Conservation (phyloP, 2,888 invertebrate species). For the Thereva nobilitata region DNA sequence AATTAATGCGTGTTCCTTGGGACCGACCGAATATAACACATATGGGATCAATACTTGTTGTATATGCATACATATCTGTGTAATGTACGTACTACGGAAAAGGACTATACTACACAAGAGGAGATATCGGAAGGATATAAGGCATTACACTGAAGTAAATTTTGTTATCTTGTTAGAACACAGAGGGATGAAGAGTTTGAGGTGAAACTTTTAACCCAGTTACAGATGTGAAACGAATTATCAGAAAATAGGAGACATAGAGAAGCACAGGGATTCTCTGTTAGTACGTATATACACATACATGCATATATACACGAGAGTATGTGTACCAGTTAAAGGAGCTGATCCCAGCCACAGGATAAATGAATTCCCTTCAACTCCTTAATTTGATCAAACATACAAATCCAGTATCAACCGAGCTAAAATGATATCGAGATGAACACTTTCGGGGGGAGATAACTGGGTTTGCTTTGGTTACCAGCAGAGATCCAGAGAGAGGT, state of each 20-base stretch:
- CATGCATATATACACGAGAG: neutral
- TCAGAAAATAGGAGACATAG: conserved; percentile 5
- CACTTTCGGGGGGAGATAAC: conserved; percentile 35
- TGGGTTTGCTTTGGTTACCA: conserved; percentile 37
- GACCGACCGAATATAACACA: conserved; percentile 23
- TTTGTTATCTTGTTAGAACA: conserved; percentile 36
- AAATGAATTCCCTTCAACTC: conserved; percentile 38
- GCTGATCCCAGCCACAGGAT: neutral
- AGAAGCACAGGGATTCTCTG: conserved; percentile 1
- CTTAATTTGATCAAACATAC: conserved; percentile 38
- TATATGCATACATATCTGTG: neutral
- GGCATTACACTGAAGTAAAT: conserved; percentile 23
- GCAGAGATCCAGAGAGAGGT: conserved; percentile 8
- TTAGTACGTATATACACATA: neutral
- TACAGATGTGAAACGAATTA: conserved; percentile 7
- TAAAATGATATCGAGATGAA: conserved; percentile 33
- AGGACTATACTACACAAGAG: too few species aligned
- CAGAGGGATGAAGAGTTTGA: neutral
- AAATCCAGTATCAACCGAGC: conserved; percentile 29
- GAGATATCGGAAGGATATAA: conserved; percentile 3
- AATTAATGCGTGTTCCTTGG: conserved; percentile 28
- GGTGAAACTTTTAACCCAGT: conserved; percentile 24
- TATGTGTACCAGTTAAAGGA: neutral
- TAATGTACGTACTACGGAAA: too few species aligned
- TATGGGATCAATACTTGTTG: neutral